These are phyloP conservation scores for Micronisus gabar DNA, from an alignment of 2,113 vertebrate species.

Conservation along the genomic window DNA sequence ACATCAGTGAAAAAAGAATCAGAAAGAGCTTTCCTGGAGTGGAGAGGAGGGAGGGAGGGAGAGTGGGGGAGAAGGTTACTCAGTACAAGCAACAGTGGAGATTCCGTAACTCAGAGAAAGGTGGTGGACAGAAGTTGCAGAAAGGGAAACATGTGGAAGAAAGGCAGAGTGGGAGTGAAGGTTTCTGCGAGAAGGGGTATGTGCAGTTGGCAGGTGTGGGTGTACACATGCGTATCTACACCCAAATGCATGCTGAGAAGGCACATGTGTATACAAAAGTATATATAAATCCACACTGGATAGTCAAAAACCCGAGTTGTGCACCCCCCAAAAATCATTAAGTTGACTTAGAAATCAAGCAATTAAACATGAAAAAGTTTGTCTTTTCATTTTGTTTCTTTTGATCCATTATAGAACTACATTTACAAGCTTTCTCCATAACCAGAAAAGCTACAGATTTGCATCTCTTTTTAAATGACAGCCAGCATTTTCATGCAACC, in stretches of 20 bases:
- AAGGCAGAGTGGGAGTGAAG: background rate
- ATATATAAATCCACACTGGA: background rate
- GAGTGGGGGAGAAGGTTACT: background rate
- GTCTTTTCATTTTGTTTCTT: background rate
- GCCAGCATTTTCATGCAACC: background rate
- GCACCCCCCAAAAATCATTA: background rate
- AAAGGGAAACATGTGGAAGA: background rate
- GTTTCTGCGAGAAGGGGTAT: background rate
- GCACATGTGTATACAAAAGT: background rate
- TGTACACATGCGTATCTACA: background rate
- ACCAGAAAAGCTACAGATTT: background rate
- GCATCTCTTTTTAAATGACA: background rate
- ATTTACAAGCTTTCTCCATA: background rate
- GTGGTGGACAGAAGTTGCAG: background rate
- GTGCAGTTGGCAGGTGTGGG: background rate
- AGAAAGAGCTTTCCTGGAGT: slow-evolving; percentile 45
- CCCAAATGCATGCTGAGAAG: background rate
- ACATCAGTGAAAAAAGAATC: slow-evolving; percentile 38
- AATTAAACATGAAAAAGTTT: background rate
- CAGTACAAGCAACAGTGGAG: background rate
- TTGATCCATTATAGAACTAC: background rate
- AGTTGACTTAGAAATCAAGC: background rate
- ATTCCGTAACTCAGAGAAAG: background rate
- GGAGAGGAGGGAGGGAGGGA: background rate
- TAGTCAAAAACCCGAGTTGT: background rate